Evolutionary conservation across 2,888 invertebrate species (phyloP), one percentile per base, ranked within the genome.

Genomic region (Aphidius colemani): DNA sequence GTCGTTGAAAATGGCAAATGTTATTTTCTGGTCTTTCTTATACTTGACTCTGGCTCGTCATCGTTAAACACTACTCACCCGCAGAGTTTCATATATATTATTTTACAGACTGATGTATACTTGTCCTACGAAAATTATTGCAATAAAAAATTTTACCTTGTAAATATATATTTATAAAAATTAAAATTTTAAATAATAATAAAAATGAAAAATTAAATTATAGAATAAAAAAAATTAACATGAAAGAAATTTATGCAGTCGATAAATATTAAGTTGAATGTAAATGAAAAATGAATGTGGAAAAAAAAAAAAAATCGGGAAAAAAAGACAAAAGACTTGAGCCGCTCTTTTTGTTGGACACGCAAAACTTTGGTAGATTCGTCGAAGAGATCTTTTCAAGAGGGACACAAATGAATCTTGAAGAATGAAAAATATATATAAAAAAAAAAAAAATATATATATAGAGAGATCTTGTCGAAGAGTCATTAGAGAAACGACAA

Each of bases 401-500:
- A 40, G 7, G 53, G 13, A 49, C 40, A 49, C 49, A 53, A 18
- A 18, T 18, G 13, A 18, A 18, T 18, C 13, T 18, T 18, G 1
- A 18, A 39, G 55, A 48, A 61, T 49, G 53, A 59, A 61, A 57
- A 55, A 57, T 63, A 30, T 30, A 30, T 59, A 57, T 51, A 18
- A 18, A 18, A 18, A 18, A 61, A 57, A 51, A n/a, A n/a, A n/a
- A n/a, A n/a, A n/a, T n/a, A n/a, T n/a, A n/a, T n/a, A 57, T 61
- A 30, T 30, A 30, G 63, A 59, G 65, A 73, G 78, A 78, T 78
- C 75, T 79, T 78, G 75, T 78, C 78, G 72, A 67, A n/a, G 61
- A 73, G 74, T 79, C 78, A 78, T 79, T 79, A 79, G 77, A 71
- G 70, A 70, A 75, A 78, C 68, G 77, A 78, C 75, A 75, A 76